Evolutionary conservation across 2,113 vertebrate species (phyloP).

Genomic region (Perccottus glenii): DNA sequence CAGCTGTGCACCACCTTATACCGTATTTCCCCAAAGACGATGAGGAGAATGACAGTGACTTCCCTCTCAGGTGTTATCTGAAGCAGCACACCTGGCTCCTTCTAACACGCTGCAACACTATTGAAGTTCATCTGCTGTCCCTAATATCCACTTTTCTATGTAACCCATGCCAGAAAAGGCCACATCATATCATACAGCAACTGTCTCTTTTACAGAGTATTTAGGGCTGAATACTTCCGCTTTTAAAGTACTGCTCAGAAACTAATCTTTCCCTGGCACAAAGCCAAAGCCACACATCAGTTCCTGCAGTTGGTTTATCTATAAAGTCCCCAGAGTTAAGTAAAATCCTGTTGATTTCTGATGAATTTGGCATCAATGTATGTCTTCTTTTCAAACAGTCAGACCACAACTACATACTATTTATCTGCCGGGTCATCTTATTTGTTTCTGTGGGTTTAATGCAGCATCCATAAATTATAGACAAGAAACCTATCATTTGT

Average conservation of each 20-base stretch:
- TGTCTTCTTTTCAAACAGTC: too few relatives aligned
- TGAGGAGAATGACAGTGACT: not conserved
- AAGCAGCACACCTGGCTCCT: not conserved
- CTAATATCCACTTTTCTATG: not conserved
- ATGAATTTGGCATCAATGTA: too few relatives aligned
- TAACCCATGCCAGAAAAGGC: not conserved
- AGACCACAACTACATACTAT: too few relatives aligned
- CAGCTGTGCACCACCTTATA: too few relatives aligned
- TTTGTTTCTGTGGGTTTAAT: too few relatives aligned
- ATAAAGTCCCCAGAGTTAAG: not conserved
- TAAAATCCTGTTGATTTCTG: too few relatives aligned
- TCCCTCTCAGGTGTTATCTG: not conserved
- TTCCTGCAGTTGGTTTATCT: not conserved
- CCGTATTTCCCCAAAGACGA: not conserved
- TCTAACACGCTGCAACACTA: not conserved
- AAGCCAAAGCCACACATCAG: not conserved
- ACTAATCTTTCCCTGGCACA: not conserved
- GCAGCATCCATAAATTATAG: too few relatives aligned
- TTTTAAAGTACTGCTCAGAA: not conserved
- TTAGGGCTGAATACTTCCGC: slow-evolving; percentile 2
- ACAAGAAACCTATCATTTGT: too few relatives aligned
- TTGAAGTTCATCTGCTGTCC: not conserved
- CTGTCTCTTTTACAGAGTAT: too few relatives aligned
- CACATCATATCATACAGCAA: not conserved
- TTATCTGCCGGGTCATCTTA: too few relatives aligned